Percentiles rank a stretch among this genome's conserved stretches.
Evolutionary conservation across 2,113 vertebrate species (phyloP).

Genomic region (Aramus guarauna): DNA sequence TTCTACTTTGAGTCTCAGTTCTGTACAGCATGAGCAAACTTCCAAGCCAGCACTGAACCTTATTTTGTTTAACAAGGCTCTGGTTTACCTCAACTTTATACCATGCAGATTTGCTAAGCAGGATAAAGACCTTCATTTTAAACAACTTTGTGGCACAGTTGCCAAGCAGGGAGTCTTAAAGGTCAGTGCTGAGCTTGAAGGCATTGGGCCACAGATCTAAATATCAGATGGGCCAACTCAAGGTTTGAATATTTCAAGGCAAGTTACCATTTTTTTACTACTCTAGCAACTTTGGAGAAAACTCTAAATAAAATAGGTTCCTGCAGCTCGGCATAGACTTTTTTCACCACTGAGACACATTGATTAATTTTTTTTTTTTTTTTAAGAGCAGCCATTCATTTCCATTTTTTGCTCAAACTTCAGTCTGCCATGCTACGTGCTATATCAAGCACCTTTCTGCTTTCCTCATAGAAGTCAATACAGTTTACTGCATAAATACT

Average conservation of each 20-base stretch:
- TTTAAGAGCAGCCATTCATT: not conserved
- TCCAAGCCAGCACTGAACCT: not conserved
- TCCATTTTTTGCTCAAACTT: not conserved
- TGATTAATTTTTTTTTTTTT: not conserved
- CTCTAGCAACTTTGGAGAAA: not conserved
- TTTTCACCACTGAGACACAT: not conserved
- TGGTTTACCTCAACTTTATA: constrained; percentile 62
- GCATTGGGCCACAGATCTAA: not conserved
- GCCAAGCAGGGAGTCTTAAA: not conserved
- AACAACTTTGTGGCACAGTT: not conserved
- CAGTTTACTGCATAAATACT: not conserved
- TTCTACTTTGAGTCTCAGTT: not conserved
- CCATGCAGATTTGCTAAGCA: not conserved
- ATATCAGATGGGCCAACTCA: not conserved
- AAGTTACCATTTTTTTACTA: not conserved
- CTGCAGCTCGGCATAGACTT: not conserved
- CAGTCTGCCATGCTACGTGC: not conserved
- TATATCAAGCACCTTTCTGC: not conserved
- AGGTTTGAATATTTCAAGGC: not conserved
- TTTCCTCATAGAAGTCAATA: not conserved
- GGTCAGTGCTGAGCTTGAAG: not conserved
- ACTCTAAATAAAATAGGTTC: not conserved
- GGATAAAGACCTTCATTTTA: constrained; percentile 22
- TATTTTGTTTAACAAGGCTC: constrained; percentile 56
- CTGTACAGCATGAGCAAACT: not conserved